Percentiles rank a stretch among this genome's conserved stretches.
phyloP scores from a whole-genome alignment of 2,113 vertebrate species.

The Eupsittula cactorum region DNA sequence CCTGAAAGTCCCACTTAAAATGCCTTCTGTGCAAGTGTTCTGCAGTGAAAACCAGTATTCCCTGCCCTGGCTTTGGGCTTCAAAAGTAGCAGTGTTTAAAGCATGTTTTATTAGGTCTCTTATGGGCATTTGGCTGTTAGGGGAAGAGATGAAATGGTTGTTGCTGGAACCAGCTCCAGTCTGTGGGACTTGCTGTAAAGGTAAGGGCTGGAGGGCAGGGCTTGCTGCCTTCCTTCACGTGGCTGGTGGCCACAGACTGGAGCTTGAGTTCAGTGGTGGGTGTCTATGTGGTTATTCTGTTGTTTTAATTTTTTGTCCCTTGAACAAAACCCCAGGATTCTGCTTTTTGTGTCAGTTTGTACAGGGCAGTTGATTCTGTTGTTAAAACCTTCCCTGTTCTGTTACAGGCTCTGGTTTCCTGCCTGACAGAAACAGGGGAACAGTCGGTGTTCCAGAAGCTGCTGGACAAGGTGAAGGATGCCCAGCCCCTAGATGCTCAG shows the following conservation, averaged over 20 bases:
- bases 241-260: background rate
- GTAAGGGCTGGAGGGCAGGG: background rate
- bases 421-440: conserved; percentile 58
- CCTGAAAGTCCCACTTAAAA: background rate
- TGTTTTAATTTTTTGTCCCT: background rate
- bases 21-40: background rate
- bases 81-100: background rate
- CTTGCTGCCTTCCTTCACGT: background rate
- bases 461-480: conserved; percentile 56
- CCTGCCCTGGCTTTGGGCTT: background rate
- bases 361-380: background rate
- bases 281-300: background rate
- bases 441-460: conserved; percentile 62
- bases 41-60: background rate
- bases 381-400: background rate
- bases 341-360: background rate
- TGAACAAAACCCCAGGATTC: background rate
- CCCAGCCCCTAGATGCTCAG: conserved; percentile 36
- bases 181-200: background rate
- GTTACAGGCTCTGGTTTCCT: conserved; percentile 62
- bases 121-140: background rate
- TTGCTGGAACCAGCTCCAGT: background rate
- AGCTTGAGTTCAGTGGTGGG: background rate
- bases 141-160: background rate
- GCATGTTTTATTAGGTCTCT: background rate